These are phyloP conservation scores for Caenorhabditis uteleia DNA, from an alignment of 2,888 invertebrate genomes.

Conservation along the genomic window DNA sequence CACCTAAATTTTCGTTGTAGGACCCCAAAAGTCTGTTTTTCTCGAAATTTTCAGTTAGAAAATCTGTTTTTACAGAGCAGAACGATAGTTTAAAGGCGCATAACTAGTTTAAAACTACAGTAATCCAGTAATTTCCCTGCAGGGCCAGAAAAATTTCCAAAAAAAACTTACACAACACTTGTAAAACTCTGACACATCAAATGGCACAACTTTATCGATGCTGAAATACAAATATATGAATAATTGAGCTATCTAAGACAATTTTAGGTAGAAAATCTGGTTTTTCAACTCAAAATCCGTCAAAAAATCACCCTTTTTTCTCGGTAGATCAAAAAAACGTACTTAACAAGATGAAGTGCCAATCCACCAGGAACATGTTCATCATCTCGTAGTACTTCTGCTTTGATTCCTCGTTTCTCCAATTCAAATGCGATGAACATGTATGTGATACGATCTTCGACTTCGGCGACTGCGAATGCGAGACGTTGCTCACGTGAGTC, in stretches of 20 bases:
- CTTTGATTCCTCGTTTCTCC: slow-evolving; percentile 45
- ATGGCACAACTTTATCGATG: slow-evolving; percentile 17
- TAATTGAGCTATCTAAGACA: too few relatives aligned
- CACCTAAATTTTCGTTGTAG: too few relatives aligned
- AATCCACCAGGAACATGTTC: slow-evolving; percentile 58
- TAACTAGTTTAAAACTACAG: too few relatives aligned
- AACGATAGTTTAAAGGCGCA: too few relatives aligned
- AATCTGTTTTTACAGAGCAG: too few relatives aligned
- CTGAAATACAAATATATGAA: slow-evolving; percentile 26
- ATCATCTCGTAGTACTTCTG: slow-evolving; percentile 36
- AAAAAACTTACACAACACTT: slow-evolving; percentile 20
- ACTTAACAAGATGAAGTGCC: slow-evolving; percentile 50
- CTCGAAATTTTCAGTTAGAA: too few relatives aligned
- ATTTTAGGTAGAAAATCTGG: background rate
- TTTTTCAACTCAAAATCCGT: too few relatives aligned
- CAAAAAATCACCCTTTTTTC: background rate
- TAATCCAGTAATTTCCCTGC: too few relatives aligned
- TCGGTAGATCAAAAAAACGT: slow-evolving; percentile 7
- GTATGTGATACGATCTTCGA: slow-evolving; percentile 63
- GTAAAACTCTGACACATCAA: slow-evolving; percentile 29
- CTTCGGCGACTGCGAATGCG: slow-evolving; percentile 52
- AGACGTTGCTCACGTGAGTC: slow-evolving; percentile 37
- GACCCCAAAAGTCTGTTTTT: too few relatives aligned
- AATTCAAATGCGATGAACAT: slow-evolving; percentile 53
- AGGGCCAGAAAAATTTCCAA: too few relatives aligned